phyloP scores from a whole-genome alignment of 2,888 invertebrate species.

The Andrena camellia region DNA sequence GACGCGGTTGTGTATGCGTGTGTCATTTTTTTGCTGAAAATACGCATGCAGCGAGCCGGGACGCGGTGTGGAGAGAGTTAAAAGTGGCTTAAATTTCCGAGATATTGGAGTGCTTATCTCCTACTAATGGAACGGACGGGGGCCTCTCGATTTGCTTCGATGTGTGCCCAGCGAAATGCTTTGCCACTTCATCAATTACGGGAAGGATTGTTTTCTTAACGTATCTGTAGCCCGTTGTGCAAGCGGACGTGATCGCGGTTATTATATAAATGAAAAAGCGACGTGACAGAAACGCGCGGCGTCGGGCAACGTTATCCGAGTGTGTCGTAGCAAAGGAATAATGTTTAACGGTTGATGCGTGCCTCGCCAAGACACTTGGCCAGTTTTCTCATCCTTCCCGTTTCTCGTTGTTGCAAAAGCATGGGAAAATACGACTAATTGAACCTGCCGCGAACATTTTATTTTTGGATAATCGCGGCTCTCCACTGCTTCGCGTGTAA shows the following conservation, averaged over 20 bases:
- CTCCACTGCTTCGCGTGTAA: background rate
- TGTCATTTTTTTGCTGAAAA: slow-evolving; percentile 43
- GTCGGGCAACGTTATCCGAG: slow-evolving; percentile 13
- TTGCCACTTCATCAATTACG: slow-evolving; percentile 9
- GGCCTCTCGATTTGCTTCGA: slow-evolving; percentile 11
- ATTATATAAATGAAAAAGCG: slow-evolving; percentile 15
- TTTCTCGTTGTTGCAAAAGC: background rate
- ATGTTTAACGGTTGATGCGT: background rate
- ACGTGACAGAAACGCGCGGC: background rate
- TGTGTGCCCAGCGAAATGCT: background rate
- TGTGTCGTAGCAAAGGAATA: slow-evolving; percentile 8
- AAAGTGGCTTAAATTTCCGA: slow-evolving; percentile 53
- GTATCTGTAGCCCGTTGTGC: slow-evolving; percentile 23
- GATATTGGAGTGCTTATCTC: slow-evolving; percentile 43
- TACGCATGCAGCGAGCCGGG: slow-evolving; percentile 43
- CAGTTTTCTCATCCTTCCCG: background rate
- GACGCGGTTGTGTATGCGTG: slow-evolving; percentile 20
- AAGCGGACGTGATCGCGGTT: slow-evolving; percentile 12
- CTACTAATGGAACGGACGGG: slow-evolving; percentile 23
- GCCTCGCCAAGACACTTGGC: background rate
- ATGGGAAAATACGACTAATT: background rate
- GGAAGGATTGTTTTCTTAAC: slow-evolving; percentile 23
- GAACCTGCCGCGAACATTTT: background rate
- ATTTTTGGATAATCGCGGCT: background rate
- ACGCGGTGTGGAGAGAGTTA: slow-evolving; percentile 33